Base-by-base conservation (phyloP, 2,888 invertebrate species). In the Arge pagana region DNA sequence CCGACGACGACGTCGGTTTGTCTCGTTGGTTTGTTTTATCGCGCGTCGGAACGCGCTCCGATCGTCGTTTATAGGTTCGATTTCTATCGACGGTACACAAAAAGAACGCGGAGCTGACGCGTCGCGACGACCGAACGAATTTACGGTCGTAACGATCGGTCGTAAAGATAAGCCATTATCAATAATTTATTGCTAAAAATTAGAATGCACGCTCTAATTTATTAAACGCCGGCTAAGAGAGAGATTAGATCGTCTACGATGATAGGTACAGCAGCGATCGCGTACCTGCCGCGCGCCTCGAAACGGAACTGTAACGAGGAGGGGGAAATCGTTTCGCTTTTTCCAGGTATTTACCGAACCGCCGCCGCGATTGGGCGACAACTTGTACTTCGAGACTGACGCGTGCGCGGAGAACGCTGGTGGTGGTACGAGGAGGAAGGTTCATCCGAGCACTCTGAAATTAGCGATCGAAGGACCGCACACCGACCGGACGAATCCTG, bases 401-500 rank as follows among this genome's bases (percentile, higher is more conserved):
- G 37, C 21, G 10, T 36, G 51, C 31, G 37, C 21, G 10, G 43
- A 31, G 15, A 10, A 35, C 23, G 21, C 21, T 2, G 45, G 55
- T 23, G 50, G 21, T 35, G 57, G 50, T 35, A 54, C 45, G 26
- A 53, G 41, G 50, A 57, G 63, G 21, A 83, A 81, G 59, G 78
- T 79, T 21, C 87, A 89, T 57, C 88, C 88, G 5, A 84, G 85
- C 73, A 86, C 85, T 64, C 83, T 90, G 40, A 89, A 90, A 76
- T 77, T 90, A 49, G 89, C 89, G 79, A 89, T 89, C 71, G 87
- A 87, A n/a, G 88, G 89, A 3, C 87, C 88, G 28, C 90, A 90
- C 72, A 85, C 85, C 10, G 88, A 89, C 59, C 84, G 88, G 74
- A 89, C 90, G 18, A 90, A 90, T 73, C 88, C 89, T 55, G 91